Base-by-base conservation (phyloP, 2,113 vertebrate species). In the Syngnathus scovelli region DNA sequence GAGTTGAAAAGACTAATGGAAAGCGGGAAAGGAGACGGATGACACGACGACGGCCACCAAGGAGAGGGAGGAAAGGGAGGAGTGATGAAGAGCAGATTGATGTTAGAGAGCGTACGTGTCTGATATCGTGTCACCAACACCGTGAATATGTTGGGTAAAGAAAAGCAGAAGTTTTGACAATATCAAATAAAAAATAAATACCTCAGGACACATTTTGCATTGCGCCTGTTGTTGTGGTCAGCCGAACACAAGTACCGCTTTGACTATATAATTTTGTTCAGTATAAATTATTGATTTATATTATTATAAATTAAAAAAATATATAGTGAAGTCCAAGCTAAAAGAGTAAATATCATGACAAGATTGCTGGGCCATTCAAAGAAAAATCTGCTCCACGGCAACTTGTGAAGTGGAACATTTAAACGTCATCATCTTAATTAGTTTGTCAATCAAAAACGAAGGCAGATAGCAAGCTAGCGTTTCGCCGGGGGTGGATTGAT, bases 1-100 rank as follows among this genome's bases (percentile, higher is more conserved):
- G 15, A 10, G 33, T 33, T 5, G 27, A 33, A 33, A 33, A 33
- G 27, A 33, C 27, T 33, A 33, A 33, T 33, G 36, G 37, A 21
- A 41, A 43, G 38, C 38, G n/a, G 39, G n/a, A 61, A 62, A 41
- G 6, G 39, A 62, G 60, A 62, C 41, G n/a, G 60, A 62, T 62
- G 60, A 44, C n/a, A 62, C 60, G 11, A 61, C 19, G 39, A 62
- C n/a, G 60, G n/a, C 60, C 43, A 62, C 39, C 60, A 44, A 41
- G 39, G 60, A 43, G 39, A 44, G 39, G 41, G 39, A 44, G 39
- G 41, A 11, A 41, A n/a, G 38, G 33, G 60, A 61, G n/a, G 39
- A 62, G 39, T 44, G 61, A 62, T 62, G 61, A 23, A 44, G 39
- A 15, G n/a, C 39, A 13, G 39, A 62, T 62, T 41, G 61, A 62